These are phyloP conservation scores for Holotrichia oblita DNA, from an alignment of 1,140 invertebrate genomes.

Conservation along the genomic window DNA sequence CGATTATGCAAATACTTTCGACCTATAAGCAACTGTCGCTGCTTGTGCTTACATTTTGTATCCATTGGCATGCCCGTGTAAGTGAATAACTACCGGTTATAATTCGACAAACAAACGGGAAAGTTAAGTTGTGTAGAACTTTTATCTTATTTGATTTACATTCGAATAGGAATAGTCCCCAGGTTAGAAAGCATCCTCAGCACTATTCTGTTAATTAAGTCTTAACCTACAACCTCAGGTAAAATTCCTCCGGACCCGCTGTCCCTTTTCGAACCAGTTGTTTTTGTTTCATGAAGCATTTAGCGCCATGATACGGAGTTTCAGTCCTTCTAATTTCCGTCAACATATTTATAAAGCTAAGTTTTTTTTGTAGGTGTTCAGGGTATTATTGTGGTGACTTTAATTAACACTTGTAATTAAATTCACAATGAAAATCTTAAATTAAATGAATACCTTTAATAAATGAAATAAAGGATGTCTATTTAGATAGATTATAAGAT, in stretches of 20 bases:
- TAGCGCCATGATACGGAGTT: not conserved
- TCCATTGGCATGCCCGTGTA: not conserved
- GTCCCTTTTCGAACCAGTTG: not conserved
- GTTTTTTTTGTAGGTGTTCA: not conserved
- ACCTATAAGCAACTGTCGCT: not conserved
- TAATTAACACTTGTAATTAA: constrained; percentile 5
- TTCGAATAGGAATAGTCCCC: not conserved
- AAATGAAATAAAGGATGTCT: too few species aligned
- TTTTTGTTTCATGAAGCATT: not conserved
- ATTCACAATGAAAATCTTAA: not conserved
- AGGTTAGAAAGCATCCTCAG: not conserved
- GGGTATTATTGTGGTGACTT: not conserved
- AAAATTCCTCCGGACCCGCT: not conserved
- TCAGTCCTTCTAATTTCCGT: not conserved
- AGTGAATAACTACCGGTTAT: not conserved
- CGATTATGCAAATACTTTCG: too few species aligned
- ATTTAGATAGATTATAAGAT: too few species aligned
- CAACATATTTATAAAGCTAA: not conserved
- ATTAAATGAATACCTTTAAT: not conserved
- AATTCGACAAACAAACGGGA: not conserved
- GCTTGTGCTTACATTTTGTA: not conserved
- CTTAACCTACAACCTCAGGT: not conserved
- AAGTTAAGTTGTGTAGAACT: not conserved
- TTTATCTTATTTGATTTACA: constrained; percentile 10
- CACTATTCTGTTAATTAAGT: not conserved